Percentiles rank a stretch among this genome's conserved stretches.
These are phyloP conservation scores for Abrostola tripartita DNA, from an alignment of 2,888 invertebrate genomes.

Conservation along the genomic window DNA sequence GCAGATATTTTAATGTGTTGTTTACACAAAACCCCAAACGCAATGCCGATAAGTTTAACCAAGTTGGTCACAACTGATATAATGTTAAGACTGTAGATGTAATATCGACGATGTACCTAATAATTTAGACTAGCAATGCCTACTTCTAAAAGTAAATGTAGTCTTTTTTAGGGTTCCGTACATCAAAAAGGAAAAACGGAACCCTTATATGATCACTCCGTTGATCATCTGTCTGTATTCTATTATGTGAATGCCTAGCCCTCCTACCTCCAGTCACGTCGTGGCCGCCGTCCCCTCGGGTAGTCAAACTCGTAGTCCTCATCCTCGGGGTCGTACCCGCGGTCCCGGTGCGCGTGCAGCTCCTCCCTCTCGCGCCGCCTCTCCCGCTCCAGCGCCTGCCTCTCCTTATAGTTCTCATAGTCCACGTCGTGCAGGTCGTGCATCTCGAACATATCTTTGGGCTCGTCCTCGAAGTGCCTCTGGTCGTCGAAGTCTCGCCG, in stretches of 20 bases:
- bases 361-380: slow-evolving; percentile 68
- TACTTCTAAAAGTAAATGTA: no score
- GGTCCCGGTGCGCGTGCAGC: slow-evolving; percentile 66
- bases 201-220: no score
- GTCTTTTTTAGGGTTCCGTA: no score
- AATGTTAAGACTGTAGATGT: no score
- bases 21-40: neutral
- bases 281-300: slow-evolving; percentile 65
- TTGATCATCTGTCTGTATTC: no score
- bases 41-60: no score
- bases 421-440: slow-evolving; percentile 82
- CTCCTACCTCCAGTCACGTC: slow-evolving; percentile 65
- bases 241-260: no score
- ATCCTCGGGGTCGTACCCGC: slow-evolving; percentile 82
- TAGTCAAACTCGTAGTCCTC: slow-evolving; percentile 81
- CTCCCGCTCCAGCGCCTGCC: slow-evolving; percentile 73
- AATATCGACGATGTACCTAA: no score
- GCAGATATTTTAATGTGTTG: neutral
- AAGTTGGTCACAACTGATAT: no score
- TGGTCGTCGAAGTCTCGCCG: slow-evolving; percentile 73
- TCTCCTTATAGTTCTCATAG: slow-evolving; percentile 86
- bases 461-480: slow-evolving; percentile 72
- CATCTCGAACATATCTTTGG: slow-evolving; percentile 81
- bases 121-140: no score
- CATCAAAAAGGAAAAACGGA: no score